Evolutionary conservation across 2,888 invertebrate species (phyloP), one percentile per base, ranked within the genome.

Genomic region (Cheilosia vernalis): DNA sequence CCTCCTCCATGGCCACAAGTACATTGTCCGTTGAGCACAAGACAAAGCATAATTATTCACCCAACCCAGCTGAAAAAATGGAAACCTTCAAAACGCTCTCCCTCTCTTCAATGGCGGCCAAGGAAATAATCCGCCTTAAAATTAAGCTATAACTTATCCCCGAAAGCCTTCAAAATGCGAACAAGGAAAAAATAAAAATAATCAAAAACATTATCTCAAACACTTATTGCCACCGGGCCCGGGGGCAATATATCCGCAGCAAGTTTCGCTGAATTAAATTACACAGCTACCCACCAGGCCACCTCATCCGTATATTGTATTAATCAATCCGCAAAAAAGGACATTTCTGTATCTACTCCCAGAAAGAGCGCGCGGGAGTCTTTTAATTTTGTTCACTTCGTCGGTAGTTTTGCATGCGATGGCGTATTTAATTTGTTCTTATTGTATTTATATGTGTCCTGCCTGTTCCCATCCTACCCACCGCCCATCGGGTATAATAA

Each of bases 351-450:
- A 4, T 37, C 27, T 17, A 19, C 21, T 40, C 13, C 17, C 33
- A 19, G 7, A 7, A 17, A 49, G 42, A 21, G 24, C 21, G 81
- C 82, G 83, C 84, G 77, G 30, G 55, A 42, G 49, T 64, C 21
- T 3, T 61, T 73, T 19, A 19, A 4, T 51, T 33, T 53, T 66
- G 17, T 30, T 69, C 17, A 30, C 30, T 67, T 67, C n/a, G 44
- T 66, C 44, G 9, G 37, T 53, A 67, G 66, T 70, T 81, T 77
- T 81, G 85, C 85, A 80, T 85, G 76, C 30, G 15, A 51, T 51
- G 13, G 24, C n/a, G 24, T 44, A 72, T n/a, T 67, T 53, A 73
- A 64, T 63, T 51, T 82, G 81, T 24, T 67, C 56, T 56, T 13
- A 19, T 5, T 73, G 27, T 42, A 6, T 9, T 7, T 21, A 19